Base-by-base conservation (phyloP, 2,797 vertebrate species). In the Smutsia temminckii region DNA sequence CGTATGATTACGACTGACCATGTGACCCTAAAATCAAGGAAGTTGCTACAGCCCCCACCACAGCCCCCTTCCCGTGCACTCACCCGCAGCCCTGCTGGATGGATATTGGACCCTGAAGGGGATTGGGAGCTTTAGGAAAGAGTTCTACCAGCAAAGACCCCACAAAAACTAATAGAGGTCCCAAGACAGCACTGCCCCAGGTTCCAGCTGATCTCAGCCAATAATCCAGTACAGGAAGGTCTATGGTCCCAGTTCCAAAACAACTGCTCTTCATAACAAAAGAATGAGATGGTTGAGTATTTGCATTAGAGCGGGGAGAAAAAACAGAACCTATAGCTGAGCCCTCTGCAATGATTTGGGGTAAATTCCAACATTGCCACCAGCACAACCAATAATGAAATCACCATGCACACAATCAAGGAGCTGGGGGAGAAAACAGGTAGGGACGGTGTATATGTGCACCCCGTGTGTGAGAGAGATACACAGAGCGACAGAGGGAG, bases 81-180 rank as follows among this genome's bases (percentile, higher is more conserved):
- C 11, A 46, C 40, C 51, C 12, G n/a, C 18, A 3, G 4, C 49
- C 46, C 57, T 5, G 29, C 32, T 8, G 46, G 27, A 4, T 27
- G 6, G 4, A 27, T 57, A 0, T 14, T 7, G 0, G 32, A 0
- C 1, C 17, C 1, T 27, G n/a, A 34, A 34, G 5, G 25, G 20
- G 6, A 32, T 40, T 14, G 2, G 37, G 40, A 16, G 46, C 34
- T 17, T 9, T 2, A 13, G 68, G 14, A 18, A 20, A 27, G 0
- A 9, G 77, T 14, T 3, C 4, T 25, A 3, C 49, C 3, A 5
- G 46, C 32, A 21, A n/a, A 40, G n/a, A 79, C 34, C 37, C 46
- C 21, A 0, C n/a, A 25, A 40, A 21, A 20, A 18, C 18, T 1
- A 7, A 18, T 0, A 14, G 18, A n/a, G 14, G 16, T 18, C 10